Conservation (phyloP, 2,888 invertebrate genomes). For the Drosophila sordidula region DNA sequence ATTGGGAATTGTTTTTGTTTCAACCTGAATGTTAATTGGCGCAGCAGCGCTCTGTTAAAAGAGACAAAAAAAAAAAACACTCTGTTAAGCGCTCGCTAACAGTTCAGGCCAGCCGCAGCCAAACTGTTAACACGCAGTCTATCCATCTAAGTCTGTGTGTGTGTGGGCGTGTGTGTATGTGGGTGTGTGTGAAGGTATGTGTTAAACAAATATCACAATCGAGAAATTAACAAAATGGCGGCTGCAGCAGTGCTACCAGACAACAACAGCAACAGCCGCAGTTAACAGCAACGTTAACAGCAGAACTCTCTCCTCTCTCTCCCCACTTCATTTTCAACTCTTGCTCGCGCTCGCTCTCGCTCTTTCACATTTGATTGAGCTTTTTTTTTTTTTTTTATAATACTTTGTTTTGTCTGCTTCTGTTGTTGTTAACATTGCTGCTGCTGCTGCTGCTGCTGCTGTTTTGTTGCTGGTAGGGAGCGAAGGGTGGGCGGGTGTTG, state of each 20-base stretch:
- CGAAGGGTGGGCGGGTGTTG: not conserved
- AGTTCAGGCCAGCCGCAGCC: slow-evolving; percentile 52
- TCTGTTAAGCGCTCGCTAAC: slow-evolving; percentile 55
- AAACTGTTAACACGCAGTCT: slow-evolving; percentile 62
- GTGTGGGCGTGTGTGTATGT: slow-evolving; percentile 30
- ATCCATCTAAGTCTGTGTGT: slow-evolving; percentile 28
- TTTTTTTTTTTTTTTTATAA: slow-evolving; percentile 48
- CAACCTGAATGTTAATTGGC: slow-evolving; percentile 45
- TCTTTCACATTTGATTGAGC: slow-evolving; percentile 11
- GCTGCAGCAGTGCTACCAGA: slow-evolving; percentile 62
- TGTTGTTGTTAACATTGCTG: slow-evolving; percentile 26
- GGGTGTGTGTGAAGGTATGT: slow-evolving; percentile 48
- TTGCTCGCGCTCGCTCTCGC: not conserved
- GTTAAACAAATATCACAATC: slow-evolving; percentile 80
- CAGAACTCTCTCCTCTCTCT: slow-evolving; percentile 11
- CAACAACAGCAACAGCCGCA: slow-evolving; percentile 50
- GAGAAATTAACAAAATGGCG: slow-evolving; percentile 80
- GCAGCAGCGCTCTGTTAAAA: slow-evolving; percentile 63
- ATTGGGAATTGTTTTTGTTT: slow-evolving; percentile 20
- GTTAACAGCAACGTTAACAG: slow-evolving; percentile 50
- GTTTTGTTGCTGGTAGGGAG: slow-evolving; percentile 14
- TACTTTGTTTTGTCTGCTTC: slow-evolving; percentile 44
- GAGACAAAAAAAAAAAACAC: slow-evolving; percentile 6
- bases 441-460: slow-evolving; percentile 20
- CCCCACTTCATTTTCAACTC: slow-evolving; percentile 1